Conservation (phyloP, 2,797 vertebrate genomes). For the Poecilia wingei region DNA sequence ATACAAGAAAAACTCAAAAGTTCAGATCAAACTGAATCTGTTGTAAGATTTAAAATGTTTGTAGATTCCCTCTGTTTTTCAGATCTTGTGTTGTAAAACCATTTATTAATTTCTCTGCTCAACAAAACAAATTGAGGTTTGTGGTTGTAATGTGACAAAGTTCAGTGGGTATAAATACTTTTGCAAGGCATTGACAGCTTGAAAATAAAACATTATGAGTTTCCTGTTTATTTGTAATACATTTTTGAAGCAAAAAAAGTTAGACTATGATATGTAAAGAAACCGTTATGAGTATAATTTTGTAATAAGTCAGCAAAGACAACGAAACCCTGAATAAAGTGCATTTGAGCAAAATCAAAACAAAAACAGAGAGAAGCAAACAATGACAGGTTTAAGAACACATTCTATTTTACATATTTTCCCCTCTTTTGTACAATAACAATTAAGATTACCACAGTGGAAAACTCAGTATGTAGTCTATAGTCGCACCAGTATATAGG, state of each 20-base stretch:
- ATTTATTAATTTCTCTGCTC: background rate
- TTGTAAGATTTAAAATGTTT: background rate
- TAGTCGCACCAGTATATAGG: background rate
- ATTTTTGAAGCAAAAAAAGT: background rate
- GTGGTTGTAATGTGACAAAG: background rate
- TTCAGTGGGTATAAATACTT: background rate
- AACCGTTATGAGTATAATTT: background rate
- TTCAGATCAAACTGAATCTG: background rate
- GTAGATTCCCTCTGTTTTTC: background rate
- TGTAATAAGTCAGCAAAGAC: background rate
- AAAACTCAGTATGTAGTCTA: background rate
- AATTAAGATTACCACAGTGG: background rate
- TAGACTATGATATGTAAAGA: too few species aligned
- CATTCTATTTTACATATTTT: background rate
- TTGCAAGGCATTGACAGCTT: slow-evolving; percentile 1
- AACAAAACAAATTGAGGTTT: background rate
- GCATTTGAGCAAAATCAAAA: background rate
- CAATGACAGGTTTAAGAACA: background rate
- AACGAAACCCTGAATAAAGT: background rate
- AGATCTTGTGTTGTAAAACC: background rate
- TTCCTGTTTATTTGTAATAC: background rate
- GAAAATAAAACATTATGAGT: background rate
- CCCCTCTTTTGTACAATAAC: background rate
- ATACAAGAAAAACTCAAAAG: background rate
- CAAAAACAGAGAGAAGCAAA: background rate